A percentile compares a stretch with the other conserved stretches of the same genome.
Evolutionary conservation across 2,888 invertebrate genomes (phyloP).

Genomic region (Polymixis lichenea): DNA sequence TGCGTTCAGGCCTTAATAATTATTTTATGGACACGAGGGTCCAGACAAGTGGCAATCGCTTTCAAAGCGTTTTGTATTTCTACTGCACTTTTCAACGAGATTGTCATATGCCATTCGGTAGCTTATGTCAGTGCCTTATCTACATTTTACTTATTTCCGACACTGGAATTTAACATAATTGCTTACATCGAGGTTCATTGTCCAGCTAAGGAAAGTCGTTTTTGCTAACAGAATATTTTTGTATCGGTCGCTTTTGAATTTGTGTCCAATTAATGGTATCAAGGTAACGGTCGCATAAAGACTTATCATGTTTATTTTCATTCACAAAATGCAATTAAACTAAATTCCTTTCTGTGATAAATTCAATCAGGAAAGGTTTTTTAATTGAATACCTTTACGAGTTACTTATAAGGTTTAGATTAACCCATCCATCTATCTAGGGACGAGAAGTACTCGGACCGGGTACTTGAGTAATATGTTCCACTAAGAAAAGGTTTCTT

Average conservation of each 20-base stretch:
- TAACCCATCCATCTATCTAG: neutral
- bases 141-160: neutral
- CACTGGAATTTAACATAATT: neutral
- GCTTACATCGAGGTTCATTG: neutral
- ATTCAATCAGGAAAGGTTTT: neutral
- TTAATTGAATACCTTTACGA: neutral
- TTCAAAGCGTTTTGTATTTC: too few species aligned
- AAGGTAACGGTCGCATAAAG: neutral
- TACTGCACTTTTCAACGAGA: too few species aligned
- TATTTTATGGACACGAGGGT: neutral
- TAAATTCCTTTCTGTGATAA: neutral
- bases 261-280: neutral
- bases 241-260: neutral
- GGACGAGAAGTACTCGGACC: too few species aligned
- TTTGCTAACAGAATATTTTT: conserved; percentile 8
- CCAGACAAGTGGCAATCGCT: neutral
- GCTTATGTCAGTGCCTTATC: too few species aligned
- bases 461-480: neutral
- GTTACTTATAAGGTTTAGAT: neutral
- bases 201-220: neutral
- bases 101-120: too few species aligned
- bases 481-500: neutral
- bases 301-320: neutral
- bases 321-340: neutral
- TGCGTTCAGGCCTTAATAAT: neutral